These are phyloP conservation scores for Cataglyphis albicans DNA, from an alignment of 2,888 invertebrate genomes.

Conservation along the genomic window DNA sequence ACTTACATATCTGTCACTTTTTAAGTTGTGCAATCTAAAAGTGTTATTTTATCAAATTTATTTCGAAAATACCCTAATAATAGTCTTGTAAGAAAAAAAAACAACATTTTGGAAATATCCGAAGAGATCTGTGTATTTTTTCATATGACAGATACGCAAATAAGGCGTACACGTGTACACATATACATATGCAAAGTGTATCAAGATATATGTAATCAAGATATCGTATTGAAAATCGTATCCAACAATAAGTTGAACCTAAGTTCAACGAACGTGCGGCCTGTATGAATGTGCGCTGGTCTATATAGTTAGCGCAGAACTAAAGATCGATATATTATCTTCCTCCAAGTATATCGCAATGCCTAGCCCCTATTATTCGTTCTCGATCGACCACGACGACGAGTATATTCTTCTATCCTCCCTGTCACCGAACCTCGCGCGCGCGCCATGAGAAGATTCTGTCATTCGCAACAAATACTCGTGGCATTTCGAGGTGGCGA, in stretches of 20 bases:
- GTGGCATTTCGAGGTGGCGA: slow-evolving; percentile 73
- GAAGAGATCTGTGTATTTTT: slow-evolving; percentile 15
- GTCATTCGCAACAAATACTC: slow-evolving; percentile 74
- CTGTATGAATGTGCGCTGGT: background rate
- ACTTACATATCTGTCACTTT: slow-evolving; percentile 17
- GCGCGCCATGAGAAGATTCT: slow-evolving; percentile 71
- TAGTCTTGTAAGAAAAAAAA: background rate
- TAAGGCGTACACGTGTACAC: slow-evolving; percentile 30
- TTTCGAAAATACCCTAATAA: background rate
- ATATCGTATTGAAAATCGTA: slow-evolving; percentile 9
- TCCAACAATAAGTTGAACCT: slow-evolving; percentile 7
- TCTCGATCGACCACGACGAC: slow-evolving; percentile 22
- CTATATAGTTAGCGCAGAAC: slow-evolving; percentile 20
- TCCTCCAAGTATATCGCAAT: slow-evolving; percentile 23
- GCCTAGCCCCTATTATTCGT: slow-evolving; percentile 34
- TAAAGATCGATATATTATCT: slow-evolving; percentile 21
- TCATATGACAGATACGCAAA: slow-evolving; percentile 47
- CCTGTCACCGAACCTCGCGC: slow-evolving; percentile 15
- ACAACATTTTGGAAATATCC: slow-evolving; percentile 18
- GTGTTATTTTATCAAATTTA: slow-evolving; percentile 18
- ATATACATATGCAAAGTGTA: background rate
- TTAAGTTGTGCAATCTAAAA: slow-evolving; percentile 26
- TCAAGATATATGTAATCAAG: background rate
- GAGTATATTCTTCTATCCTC: slow-evolving; percentile 34
- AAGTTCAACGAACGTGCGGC: slow-evolving; percentile 28